These are phyloP conservation scores for Malthinus seriepunctatus DNA, from an alignment of 2,888 invertebrate species.

Conservation along the genomic window DNA sequence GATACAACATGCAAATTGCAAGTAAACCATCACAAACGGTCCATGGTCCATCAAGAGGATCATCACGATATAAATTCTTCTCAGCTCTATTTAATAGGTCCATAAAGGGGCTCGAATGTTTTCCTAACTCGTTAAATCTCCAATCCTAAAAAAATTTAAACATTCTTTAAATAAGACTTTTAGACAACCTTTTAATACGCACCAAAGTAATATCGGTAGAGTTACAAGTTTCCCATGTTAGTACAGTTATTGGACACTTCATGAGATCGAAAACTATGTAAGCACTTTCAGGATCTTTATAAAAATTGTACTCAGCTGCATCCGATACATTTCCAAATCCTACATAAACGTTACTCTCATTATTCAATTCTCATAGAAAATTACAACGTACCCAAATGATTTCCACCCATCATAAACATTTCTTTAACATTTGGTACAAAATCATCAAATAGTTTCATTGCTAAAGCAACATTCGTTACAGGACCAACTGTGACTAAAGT, in stretches of 20 bases:
- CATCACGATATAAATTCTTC: conserved; percentile 31
- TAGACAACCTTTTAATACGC: conserved; percentile 17
- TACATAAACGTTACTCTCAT: conserved; percentile 29
- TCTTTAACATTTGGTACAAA: conserved; percentile 67
- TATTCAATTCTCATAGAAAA: neutral
- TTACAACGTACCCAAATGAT: conserved; percentile 62
- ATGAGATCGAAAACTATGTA: conserved; percentile 66
- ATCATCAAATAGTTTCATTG: conserved; percentile 68
- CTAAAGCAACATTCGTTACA: conserved; percentile 78
- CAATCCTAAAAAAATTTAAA: conserved; percentile 53
- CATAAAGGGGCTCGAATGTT: conserved; percentile 49
- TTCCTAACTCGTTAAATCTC: conserved; percentile 56
- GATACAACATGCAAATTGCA: conserved; percentile 55
- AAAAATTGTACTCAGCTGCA: conserved; percentile 78
- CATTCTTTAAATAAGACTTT: neutral
- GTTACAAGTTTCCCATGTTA: conserved; percentile 72
- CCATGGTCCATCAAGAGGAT: conserved; percentile 33
- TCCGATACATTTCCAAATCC: conserved; percentile 63
- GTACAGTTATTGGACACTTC: conserved; percentile 60
- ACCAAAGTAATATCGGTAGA: conserved; percentile 42
- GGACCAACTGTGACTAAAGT: conserved; percentile 71
- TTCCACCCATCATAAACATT: conserved; percentile 79
- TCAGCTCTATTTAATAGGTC: conserved; percentile 60
- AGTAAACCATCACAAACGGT: conserved; percentile 59
- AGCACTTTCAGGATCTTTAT: conserved; percentile 76